phyloP scores from a whole-genome alignment of 2,888 invertebrate species.

The Cheilosia vernalis region DNA sequence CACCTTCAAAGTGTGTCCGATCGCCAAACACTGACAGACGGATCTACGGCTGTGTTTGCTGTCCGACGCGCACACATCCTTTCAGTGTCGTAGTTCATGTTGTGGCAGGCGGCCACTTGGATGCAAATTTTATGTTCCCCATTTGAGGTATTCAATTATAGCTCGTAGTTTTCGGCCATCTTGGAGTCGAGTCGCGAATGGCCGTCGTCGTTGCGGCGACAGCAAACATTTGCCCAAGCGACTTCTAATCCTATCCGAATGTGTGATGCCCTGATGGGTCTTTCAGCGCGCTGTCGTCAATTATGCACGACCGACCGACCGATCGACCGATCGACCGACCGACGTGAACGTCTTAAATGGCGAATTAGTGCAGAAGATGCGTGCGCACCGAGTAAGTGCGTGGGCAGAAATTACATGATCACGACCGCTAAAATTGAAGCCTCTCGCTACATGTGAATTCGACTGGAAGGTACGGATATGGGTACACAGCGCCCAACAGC shows the following conservation, averaged over 20 bases:
- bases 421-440: conserved; percentile 81
- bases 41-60: conserved; percentile 22
- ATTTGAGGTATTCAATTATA: conserved; percentile 74
- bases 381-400: conserved; percentile 78
- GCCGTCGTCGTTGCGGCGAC: conserved; percentile 5
- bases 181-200: not conserved
- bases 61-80: conserved; percentile 42
- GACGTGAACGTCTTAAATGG: conserved; percentile 73
- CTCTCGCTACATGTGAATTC: conserved; percentile 53
- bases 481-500: conserved; percentile 57
- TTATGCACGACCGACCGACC: conserved; percentile 31
- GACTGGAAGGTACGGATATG: conserved; percentile 18
- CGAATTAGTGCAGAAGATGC: conserved; percentile 75
- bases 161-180: conserved; percentile 67
- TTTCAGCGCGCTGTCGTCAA: conserved; percentile 53
- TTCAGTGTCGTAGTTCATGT: conserved; percentile 72
- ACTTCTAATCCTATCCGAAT: conserved; percentile 69
- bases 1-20: conserved; percentile 70
- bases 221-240: conserved; percentile 58
- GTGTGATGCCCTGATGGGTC: conserved; percentile 60
- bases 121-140: conserved; percentile 74
- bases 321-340: conserved; percentile 28
- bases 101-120: conserved; percentile 67
- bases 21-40: conserved; percentile 49
- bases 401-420: conserved; percentile 83